Base-by-base conservation (phyloP, 2,888 invertebrate species). In the Labia minor region DNA sequence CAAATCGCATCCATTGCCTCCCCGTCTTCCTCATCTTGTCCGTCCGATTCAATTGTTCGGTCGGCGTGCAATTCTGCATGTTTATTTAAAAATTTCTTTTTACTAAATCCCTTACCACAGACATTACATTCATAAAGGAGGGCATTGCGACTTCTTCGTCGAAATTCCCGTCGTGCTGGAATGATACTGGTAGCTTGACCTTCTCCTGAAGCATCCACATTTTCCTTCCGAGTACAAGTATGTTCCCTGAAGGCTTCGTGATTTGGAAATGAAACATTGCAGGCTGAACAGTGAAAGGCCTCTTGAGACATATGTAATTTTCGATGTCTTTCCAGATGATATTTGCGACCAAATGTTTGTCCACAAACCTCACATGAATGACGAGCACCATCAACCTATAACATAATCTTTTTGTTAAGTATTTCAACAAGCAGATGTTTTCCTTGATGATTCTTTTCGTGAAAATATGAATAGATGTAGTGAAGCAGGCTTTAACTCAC, bases 21-120 rank as follows among this genome's bases (percentile, higher is more conserved):
- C 3, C 14, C 49, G 14, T 49, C 49, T 16, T 49, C 49, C 16
- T 49, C 49, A 49, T 49, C 14, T 49, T 49, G 49, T 3, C 49
- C 49, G n/a, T 49, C 49, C 16, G 49, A 49, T 49, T 49, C 49
- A 49, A n/a, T 49, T 49, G 49, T 49, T 49, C 49, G 14, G 16
- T 49, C 49, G 49, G 49, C 72, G 62, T 73, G 73, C n/a, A 71
- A 69, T 67, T 70, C 71, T 70, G 72, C 71, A 66, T 74, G 74
- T 61, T 72, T 72, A 61, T 72, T 70, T 8, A 74, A 69, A 21
- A 71, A 65, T 65, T 72, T 71, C 62, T 71, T 72, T 64, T 72
- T 71, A 20, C 71, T 70, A 63, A 74, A 73, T 11, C 69, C 70
- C 64, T 71, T 71, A 1, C 74, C 72, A 65, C 74, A 74, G 16